A percentile compares a stretch with the other conserved stretches of the same genome.
Conservation (phyloP, 2,113 vertebrate species). For the Chaetops frenatus region DNA sequence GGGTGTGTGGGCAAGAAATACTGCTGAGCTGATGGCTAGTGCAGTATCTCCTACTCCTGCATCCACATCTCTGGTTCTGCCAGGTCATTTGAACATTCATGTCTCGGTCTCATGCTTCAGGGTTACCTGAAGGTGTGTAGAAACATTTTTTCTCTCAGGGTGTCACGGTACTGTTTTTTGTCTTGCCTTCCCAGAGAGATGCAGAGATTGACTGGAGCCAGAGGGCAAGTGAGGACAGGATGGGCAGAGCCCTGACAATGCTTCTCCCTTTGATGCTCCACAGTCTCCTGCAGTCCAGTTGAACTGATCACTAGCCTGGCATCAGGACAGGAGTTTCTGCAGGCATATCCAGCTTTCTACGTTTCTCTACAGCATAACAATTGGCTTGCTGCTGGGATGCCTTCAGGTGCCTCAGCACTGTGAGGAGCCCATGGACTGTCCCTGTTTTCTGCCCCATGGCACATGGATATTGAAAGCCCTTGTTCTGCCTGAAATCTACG, state of each 20-base stretch:
- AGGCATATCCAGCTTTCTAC: neutral
- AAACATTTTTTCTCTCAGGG: neutral
- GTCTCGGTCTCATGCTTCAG: neutral
- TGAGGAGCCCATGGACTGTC: neutral
- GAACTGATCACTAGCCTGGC: neutral
- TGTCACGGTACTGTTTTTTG: neutral
- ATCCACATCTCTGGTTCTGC: neutral
- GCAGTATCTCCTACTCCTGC: neutral
- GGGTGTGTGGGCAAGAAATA: neutral
- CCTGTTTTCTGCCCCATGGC: neutral
- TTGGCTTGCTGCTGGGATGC: neutral
- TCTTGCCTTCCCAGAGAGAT: neutral
- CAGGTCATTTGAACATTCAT: neutral
- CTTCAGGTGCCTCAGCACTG: neutral
- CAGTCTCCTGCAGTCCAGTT: neutral
- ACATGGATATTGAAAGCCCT: neutral
- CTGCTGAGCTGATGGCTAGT: neutral
- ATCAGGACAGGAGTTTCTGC: neutral
- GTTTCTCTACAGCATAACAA: neutral
- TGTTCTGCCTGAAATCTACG: accelerated
- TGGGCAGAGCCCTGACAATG: neutral
- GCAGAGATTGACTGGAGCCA: neutral
- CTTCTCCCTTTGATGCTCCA: neutral
- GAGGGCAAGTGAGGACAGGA: neutral
- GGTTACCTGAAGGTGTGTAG: neutral